Percentiles rank a stretch among this genome's conserved stretches.
These are phyloP conservation scores for Lissonota sp. DNA, from an alignment of 2,888 invertebrate genomes.

Conservation along the genomic window DNA sequence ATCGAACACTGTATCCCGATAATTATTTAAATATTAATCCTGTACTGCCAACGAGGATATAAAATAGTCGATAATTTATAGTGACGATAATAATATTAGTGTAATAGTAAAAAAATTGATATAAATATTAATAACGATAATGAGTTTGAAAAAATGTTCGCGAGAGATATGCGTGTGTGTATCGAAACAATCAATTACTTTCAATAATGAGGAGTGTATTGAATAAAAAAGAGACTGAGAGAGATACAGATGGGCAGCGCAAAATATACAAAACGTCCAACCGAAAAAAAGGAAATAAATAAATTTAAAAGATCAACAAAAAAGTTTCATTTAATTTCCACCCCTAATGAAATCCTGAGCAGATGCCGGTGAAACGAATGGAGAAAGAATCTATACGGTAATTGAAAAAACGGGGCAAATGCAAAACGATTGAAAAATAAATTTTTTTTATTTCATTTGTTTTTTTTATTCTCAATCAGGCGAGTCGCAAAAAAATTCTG, in stretches of 20 bases:
- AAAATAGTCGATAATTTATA: slow-evolving; percentile 44
- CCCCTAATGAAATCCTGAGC: slow-evolving; percentile 30
- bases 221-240: slow-evolving; percentile 48
- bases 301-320: not conserved
- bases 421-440: too few species aligned
- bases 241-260: slow-evolving; percentile 46
- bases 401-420: too few species aligned
- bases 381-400: not conserved
- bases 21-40: slow-evolving; percentile 41
- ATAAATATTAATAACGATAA: slow-evolving; percentile 70
- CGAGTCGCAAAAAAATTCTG: not conserved
- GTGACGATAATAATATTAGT: slow-evolving; percentile 70
- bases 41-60: slow-evolving; percentile 52
- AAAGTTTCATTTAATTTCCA: slow-evolving; percentile 23
- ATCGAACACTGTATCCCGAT: slow-evolving; percentile 57
- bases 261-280: slow-evolving; percentile 54
- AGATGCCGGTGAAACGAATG: slow-evolving; percentile 14
- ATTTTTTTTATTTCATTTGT: too few species aligned
- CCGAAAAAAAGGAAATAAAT: slow-evolving; percentile 34
- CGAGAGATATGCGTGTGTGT: slow-evolving; percentile 66
- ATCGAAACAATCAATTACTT: slow-evolving; percentile 75
- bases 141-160: slow-evolving; percentile 5
- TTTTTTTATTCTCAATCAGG: too few species aligned
- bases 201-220: slow-evolving; percentile 70
- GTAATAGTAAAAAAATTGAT: slow-evolving; percentile 66